Percentiles rank a stretch among this genome's conserved stretches.
phyloP scores from a whole-genome alignment of 2,888 invertebrate genomes.

The Ctenicera cuprea region DNA sequence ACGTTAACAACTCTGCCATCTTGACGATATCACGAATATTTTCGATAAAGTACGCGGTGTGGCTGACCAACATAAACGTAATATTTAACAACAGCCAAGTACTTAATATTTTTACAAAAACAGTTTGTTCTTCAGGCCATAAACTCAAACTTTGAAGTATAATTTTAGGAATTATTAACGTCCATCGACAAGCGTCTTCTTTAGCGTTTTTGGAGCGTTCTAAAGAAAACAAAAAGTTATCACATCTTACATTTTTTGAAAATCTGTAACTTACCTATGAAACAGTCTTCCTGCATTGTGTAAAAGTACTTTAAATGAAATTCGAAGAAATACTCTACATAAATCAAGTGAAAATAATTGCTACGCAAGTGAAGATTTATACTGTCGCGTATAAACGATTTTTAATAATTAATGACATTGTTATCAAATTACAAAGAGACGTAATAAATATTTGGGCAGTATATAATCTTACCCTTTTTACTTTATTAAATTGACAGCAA shows the following conservation, averaged over 20 bases:
- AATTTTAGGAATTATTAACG: constrained; percentile 25
- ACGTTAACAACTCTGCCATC: constrained; percentile 26
- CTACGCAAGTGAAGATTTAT: too few species aligned
- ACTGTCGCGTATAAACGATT: too few species aligned
- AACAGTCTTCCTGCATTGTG: background rate
- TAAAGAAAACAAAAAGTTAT: background rate
- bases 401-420: too few species aligned
- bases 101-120: background rate
- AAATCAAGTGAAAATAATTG: too few species aligned
- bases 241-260: too few species aligned
- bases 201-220: constrained; percentile 5
- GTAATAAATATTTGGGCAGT: too few species aligned
- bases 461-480: too few species aligned
- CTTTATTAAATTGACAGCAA: too few species aligned
- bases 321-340: too few species aligned
- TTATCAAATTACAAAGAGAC: too few species aligned
- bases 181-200: constrained; percentile 18
- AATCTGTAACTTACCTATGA: background rate
- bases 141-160: constrained; percentile 27
- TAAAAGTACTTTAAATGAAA: too few species aligned
- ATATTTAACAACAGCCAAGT: background rate
- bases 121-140: constrained; percentile 16
- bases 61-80: background rate
- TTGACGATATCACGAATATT: constrained; percentile 30
- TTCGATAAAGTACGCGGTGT: constrained; percentile 30